A percentile compares a stretch with the other conserved stretches of the same genome.
Conservation (phyloP, 2,113 vertebrate genomes). For the Solea solea region DNA sequence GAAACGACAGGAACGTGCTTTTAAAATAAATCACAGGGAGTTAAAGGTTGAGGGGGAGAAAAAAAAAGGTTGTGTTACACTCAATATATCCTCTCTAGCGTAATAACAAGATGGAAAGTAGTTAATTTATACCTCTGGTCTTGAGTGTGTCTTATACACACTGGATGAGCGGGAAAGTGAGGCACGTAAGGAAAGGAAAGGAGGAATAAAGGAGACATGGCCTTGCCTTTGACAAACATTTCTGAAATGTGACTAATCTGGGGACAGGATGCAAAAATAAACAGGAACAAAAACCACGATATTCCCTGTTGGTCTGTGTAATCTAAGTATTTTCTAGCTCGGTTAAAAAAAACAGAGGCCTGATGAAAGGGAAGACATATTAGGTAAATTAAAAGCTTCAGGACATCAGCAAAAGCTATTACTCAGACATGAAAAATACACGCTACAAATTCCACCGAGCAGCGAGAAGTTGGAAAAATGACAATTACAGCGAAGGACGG, state of each 20-base stretch:
- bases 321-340: not conserved
- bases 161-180: constrained; percentile 22
- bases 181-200: constrained; percentile 30
- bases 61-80: constrained; percentile 25
- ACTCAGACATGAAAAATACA: constrained; percentile 42
- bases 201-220: too few relatives aligned
- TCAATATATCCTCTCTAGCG: constrained; percentile 43
- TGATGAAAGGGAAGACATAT: constrained; percentile 2
- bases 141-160: constrained; percentile 28
- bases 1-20: constrained; percentile 36
- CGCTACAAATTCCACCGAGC: constrained; percentile 24
- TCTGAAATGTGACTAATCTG: constrained; percentile 7
- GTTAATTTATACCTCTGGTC: constrained; percentile 58
- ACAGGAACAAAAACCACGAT: not conserved
- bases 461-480: constrained; percentile 34
- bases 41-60: constrained; percentile 13
- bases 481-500: constrained; percentile 42
- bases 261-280: not conserved
- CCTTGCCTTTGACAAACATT: too few relatives aligned
- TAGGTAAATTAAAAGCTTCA: constrained; percentile 31
- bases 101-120: constrained; percentile 41
- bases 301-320: not conserved
- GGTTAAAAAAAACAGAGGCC: not conserved
- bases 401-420: constrained; percentile 51
- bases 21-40: constrained; percentile 48